A percentile compares a stretch with the other conserved stretches of the same genome.
Conservation (phyloP, 2,797 vertebrate genomes). For the Bradypodion ventrale region DNA sequence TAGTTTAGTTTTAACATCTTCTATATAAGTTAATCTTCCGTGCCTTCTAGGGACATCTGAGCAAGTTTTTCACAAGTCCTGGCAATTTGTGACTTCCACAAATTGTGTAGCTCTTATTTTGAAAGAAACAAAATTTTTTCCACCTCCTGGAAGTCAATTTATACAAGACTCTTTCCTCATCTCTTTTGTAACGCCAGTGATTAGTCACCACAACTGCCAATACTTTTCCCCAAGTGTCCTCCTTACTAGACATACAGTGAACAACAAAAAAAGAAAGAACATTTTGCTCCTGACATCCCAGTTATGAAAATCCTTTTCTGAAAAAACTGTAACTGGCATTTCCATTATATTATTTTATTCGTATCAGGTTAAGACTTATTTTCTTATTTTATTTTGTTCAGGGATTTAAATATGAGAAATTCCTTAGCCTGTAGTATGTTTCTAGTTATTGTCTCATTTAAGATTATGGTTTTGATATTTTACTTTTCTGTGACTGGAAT, state of each 20-base stretch:
- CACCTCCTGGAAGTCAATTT: constrained; percentile 13
- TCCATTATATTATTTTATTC: background rate
- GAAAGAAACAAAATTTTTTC: background rate
- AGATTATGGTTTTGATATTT: background rate
- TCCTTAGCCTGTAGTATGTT: background rate
- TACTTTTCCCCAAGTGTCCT: background rate
- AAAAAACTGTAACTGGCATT: background rate
- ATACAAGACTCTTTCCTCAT: background rate
- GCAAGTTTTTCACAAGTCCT: background rate
- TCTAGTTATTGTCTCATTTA: background rate
- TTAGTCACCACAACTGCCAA: constrained; percentile 10
- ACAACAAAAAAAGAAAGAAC: background rate
- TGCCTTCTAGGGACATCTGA: background rate
- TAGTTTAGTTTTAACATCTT: background rate
- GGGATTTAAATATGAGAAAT: background rate
- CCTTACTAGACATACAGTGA: background rate
- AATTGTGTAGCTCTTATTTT: constrained; percentile 4
- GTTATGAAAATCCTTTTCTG: background rate
- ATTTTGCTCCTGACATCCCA: background rate
- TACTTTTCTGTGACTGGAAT: background rate
- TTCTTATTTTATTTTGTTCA: background rate
- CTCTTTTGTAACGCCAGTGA: background rate
- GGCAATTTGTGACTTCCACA: constrained; percentile 6
- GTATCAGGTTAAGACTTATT: background rate
- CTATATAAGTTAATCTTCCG: background rate